Base-by-base conservation (phyloP, 2,797 vertebrate genomes). In the Zonotrichia albicollis region DNA sequence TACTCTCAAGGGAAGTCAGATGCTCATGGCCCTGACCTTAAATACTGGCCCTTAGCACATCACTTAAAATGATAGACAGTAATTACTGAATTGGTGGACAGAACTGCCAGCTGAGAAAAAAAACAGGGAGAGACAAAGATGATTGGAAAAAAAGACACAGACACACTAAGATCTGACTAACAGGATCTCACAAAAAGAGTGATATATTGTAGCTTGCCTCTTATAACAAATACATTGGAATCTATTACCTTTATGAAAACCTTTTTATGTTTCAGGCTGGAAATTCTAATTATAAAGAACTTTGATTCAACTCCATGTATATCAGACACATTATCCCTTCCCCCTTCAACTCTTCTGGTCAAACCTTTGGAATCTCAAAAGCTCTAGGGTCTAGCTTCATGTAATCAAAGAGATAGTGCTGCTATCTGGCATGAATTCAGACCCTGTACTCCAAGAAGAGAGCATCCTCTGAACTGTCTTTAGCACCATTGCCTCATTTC, bases 21-120 rank as follows among this genome's bases (percentile, higher is more conserved):
- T 66, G 88, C 50, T 88, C 83, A 77, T 10, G 19, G 67, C 64
- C 74, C 67, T 94, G 95, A 96, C 96, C 94, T 96, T 93, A 95
- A 76, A 89, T 70, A 87, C 9, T 70, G 64, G 74, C 88, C 92
- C 60, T 93, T 84, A 95, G 86, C 77, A 89, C 91, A 94, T 94
- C 88, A 94, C 77, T 94, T 95, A 95, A 93, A 93, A 94, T 95
- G 95, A 96, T 76, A 88, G 96, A 95, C 96, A 96, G 90, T 96
- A 96, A 96, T 96, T 95, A 96, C 60, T 3, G 16, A 94, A 95
- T 42, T 84, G 80, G 48, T 53, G 70, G 91, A 91, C 95, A 91
- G 85, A 93, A 93, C 66, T 93, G 90, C 79, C 91, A 94, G 73
- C 0, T 64, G 46, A 90, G 55, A 3, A 32, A 82, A 72, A 82